Evolutionary conservation across 2,888 invertebrate species (phyloP).

Genomic region (Chalcis sispes): DNA sequence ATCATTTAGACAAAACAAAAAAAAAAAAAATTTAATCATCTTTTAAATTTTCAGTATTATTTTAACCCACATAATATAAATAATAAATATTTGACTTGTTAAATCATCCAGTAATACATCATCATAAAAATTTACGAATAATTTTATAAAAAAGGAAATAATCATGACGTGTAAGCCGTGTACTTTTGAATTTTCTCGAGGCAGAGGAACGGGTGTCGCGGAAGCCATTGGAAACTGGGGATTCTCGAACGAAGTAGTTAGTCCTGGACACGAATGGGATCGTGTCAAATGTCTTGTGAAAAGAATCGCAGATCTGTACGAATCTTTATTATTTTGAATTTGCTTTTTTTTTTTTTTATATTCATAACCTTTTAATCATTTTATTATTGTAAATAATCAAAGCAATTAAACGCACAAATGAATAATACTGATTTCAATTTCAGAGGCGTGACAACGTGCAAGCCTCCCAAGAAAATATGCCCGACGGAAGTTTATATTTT

Average conservation of each 20-base stretch:
- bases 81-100: too few species aligned
- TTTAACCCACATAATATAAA: not conserved
- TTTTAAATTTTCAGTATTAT: not conserved
- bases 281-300: constrained; percentile 68
- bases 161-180: constrained; percentile 57
- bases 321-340: not conserved
- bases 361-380: not conserved
- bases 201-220: constrained; percentile 66
- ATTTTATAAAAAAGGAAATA: not conserved
- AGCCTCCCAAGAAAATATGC: not conserved
- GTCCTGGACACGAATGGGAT: constrained; percentile 66
- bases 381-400: too few species aligned
- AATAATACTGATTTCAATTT: not conserved
- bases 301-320: constrained; percentile 69
- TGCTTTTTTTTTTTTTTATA: not conserved
- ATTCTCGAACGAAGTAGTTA: constrained; percentile 66
- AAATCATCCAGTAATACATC: constrained; percentile 40
- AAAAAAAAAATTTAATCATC: too few species aligned
- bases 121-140: not conserved
- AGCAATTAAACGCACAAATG: too few species aligned
- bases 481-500: constrained; percentile 61
- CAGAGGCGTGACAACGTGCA: constrained; percentile 4
- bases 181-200: constrained; percentile 64
- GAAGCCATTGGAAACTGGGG: constrained; percentile 73
- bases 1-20: too few species aligned